Evolutionary conservation across 2,888 invertebrate genomes (phyloP).

Genomic region (Pristionchus exspectatus): DNA sequence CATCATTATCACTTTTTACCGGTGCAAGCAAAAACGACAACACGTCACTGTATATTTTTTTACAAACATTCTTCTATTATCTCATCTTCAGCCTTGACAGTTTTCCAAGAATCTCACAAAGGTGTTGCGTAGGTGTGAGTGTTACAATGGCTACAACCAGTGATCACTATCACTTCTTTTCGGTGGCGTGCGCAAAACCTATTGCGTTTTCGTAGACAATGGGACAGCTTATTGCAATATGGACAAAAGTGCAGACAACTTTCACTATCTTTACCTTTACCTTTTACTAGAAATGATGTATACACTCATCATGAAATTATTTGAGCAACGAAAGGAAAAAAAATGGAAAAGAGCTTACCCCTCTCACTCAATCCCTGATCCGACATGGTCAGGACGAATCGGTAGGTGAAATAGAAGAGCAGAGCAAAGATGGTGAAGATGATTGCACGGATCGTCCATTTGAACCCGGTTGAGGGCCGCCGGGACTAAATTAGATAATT

Average conservation of each 20-base stretch:
- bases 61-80: neutral
- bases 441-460: neutral
- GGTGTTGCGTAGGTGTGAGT: no score
- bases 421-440: neutral
- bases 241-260: neutral
- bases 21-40: no score
- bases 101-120: neutral
- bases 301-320: neutral
- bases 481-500: slow-evolving; percentile 19
- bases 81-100: neutral
- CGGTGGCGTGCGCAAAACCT: neutral
- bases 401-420: neutral
- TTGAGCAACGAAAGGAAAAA: neutral
- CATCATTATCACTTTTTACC: no score
- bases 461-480: neutral
- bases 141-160: no score
- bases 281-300: neutral
- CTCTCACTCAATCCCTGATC: slow-evolving; percentile 1
- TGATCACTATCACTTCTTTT: no score
- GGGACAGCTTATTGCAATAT: neutral
- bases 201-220: neutral
- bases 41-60: no score
- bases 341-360: neutral
- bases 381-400: neutral
- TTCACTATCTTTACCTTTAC: neutral